These are phyloP conservation scores for Amblyteles armatorius DNA, from an alignment of 2,888 invertebrate genomes.

Conservation along the genomic window DNA sequence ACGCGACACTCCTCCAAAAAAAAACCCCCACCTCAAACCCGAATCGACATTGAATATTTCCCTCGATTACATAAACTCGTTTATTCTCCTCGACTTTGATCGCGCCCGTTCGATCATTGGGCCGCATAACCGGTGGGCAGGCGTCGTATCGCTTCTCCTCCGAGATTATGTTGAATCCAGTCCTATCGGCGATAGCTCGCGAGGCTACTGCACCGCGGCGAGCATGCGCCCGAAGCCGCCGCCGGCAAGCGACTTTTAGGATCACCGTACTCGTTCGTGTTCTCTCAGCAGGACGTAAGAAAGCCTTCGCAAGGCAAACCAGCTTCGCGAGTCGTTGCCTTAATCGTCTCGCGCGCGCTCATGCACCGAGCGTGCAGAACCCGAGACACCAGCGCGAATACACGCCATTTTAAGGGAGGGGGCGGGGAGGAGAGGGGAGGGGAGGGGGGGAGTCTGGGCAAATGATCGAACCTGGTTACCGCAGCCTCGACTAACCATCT, in stretches of 20 bases:
- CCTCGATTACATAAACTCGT: slow-evolving; percentile 60
- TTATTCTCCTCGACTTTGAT: slow-evolving; percentile 48
- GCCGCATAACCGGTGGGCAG: slow-evolving; percentile 54
- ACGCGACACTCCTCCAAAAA: background rate
- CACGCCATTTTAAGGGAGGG: background rate
- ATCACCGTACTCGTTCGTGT: slow-evolving; percentile 53
- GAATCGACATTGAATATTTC: background rate
- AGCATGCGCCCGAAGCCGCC: slow-evolving; percentile 34
- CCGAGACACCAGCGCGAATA: slow-evolving; percentile 31
- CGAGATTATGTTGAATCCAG: background rate
- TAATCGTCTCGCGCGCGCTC: slow-evolving; percentile 63
- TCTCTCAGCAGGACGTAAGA: slow-evolving; percentile 70
- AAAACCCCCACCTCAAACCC: background rate
- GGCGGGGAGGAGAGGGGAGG: slow-evolving; percentile 17
- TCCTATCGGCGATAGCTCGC: slow-evolving; percentile 5
- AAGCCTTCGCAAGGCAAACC: slow-evolving; percentile 79
- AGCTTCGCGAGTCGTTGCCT: slow-evolving; percentile 68
- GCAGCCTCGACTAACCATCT: slow-evolving; percentile 28
- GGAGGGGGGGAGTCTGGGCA: slow-evolving; percentile 71
- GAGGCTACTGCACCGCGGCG: slow-evolving; percentile 61
- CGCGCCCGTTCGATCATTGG: slow-evolving; percentile 66
- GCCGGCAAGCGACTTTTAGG: slow-evolving; percentile 16
- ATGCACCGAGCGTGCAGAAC: slow-evolving; percentile 32
- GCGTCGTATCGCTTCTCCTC: background rate
- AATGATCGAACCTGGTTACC: slow-evolving; percentile 71